Evolutionary conservation across 2,888 invertebrate genomes (phyloP).

Genomic region (Pocota personata): DNA sequence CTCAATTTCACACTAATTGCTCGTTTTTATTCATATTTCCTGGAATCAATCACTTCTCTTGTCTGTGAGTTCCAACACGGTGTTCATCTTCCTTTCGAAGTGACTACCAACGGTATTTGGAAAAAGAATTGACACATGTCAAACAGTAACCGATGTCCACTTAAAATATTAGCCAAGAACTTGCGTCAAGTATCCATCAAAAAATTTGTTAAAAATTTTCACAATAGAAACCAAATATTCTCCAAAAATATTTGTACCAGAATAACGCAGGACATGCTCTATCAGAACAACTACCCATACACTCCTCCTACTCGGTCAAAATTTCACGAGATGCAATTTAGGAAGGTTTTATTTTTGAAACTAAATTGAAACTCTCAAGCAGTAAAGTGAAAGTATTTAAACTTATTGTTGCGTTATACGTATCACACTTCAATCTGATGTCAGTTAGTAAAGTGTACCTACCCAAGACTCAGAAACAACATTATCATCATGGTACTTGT

Average conservation of each 20-base stretch:
- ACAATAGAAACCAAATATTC: background rate
- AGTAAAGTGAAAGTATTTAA: conserved; percentile 14
- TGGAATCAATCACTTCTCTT: too few relatives aligned
- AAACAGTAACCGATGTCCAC: too few relatives aligned
- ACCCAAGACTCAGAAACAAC: background rate
- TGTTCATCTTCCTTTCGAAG: too few relatives aligned
- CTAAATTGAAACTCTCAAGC: background rate
- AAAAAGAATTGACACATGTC: background rate
- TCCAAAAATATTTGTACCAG: background rate
- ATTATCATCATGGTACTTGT: background rate
- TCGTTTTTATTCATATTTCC: too few relatives aligned
- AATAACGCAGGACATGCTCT: background rate
- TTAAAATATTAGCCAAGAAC: background rate
- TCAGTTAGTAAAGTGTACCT: background rate
- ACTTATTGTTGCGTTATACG: background rate
- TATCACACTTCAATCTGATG: background rate
- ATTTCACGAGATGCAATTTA: background rate
- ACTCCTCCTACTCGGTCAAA: background rate
- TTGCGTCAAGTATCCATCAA: background rate
- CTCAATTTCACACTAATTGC: too few relatives aligned
- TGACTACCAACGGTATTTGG: too few relatives aligned
- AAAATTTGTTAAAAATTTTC: background rate
- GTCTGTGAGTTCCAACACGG: too few relatives aligned
- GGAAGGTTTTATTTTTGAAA: background rate
- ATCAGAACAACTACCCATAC: background rate